A percentile compares a stretch with the other conserved stretches of the same genome.
Evolutionary conservation across 2,797 vertebrate species (phyloP).

Genomic region (Bovichtus variegatus): DNA sequence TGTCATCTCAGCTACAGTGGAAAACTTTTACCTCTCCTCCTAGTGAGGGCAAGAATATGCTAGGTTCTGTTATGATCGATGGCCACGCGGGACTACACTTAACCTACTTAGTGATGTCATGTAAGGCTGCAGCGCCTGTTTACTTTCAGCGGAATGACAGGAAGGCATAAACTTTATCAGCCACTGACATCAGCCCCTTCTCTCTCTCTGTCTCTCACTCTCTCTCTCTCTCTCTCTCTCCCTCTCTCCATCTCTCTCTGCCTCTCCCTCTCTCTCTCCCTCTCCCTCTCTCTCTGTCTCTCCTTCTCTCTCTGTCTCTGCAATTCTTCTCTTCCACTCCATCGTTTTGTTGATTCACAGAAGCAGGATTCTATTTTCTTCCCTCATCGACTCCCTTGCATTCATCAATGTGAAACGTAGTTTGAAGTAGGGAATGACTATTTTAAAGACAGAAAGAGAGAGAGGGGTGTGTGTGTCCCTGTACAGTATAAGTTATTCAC

Average conservation of each 20-base stretch:
- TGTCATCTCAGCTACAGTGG: constrained; percentile 98
- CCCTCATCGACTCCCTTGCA: constrained; percentile 82
- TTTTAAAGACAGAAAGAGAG: constrained; percentile 51
- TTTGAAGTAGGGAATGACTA: constrained; percentile 77
- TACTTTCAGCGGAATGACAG: constrained; percentile 98
- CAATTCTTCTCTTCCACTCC: constrained; percentile 67
- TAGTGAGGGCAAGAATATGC: constrained; percentile 92
- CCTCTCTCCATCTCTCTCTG: no score
- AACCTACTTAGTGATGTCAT: constrained; percentile 99
- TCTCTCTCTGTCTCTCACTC: constrained; percentile 65
- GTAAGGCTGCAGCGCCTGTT: constrained; percentile 95
- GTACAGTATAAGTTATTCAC: constrained; percentile 82
- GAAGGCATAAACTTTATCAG: constrained; percentile 98
- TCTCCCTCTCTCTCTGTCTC: constrained; percentile 30
- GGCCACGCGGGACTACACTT: constrained; percentile 97
- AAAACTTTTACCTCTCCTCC: constrained; percentile 99
- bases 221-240: constrained; percentile 27
- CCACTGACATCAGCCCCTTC: constrained; percentile 92
- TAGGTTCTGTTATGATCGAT: constrained; percentile 98
- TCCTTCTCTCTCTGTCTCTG: neutral
- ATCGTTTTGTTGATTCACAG: constrained; percentile 91
- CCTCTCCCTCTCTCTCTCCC: constrained; percentile 76
- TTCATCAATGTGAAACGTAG: constrained; percentile 79
- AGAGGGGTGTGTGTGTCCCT: neutral
- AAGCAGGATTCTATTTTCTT: constrained; percentile 88